Conservation (phyloP, 2,113 vertebrate genomes). For the Pelobates fuscus region DNA sequence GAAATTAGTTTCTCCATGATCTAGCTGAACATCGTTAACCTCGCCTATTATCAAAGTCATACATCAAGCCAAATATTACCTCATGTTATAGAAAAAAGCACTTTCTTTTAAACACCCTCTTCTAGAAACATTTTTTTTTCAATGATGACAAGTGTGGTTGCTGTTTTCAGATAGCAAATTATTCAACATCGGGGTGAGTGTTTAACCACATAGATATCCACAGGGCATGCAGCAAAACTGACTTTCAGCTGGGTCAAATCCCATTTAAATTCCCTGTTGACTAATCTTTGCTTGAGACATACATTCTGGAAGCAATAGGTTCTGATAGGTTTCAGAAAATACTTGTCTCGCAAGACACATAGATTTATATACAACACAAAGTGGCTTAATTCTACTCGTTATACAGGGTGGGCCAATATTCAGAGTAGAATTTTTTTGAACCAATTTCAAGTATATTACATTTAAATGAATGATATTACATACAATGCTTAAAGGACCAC, state of each 20-base stretch:
- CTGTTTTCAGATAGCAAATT: constrained; percentile 70
- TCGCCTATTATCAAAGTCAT: constrained; percentile 70
- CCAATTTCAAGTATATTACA: too few species aligned
- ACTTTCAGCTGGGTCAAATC: constrained; percentile 43
- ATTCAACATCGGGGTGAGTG: constrained; percentile 52
- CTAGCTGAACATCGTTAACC: constrained; percentile 88
- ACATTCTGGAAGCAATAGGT: constrained; percentile 30
- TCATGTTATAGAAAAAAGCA: constrained; percentile 66
- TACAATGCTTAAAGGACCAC: too few species aligned
- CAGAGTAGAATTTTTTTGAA: too few species aligned
- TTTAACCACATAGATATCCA: constrained; percentile 58
- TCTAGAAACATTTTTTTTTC: constrained; percentile 66
- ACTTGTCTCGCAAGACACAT: constrained; percentile 6
- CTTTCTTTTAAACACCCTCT: constrained; percentile 58
- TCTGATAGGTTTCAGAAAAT: constrained; percentile 3
- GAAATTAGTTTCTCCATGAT: constrained; percentile 79
- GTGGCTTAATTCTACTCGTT: too few species aligned
- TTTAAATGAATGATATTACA: too few species aligned
- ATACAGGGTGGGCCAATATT: too few species aligned
- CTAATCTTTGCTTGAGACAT: constrained; percentile 28
- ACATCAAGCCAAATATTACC: constrained; percentile 80
- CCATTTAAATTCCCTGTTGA: constrained; percentile 29
- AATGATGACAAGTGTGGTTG: constrained; percentile 65
- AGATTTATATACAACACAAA: background rate
- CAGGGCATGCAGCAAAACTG: constrained; percentile 50